Evolutionary conservation across 2,797 vertebrate species (phyloP), one percentile per base, ranked within the genome.

Genomic region (Squalus acanthias): DNA sequence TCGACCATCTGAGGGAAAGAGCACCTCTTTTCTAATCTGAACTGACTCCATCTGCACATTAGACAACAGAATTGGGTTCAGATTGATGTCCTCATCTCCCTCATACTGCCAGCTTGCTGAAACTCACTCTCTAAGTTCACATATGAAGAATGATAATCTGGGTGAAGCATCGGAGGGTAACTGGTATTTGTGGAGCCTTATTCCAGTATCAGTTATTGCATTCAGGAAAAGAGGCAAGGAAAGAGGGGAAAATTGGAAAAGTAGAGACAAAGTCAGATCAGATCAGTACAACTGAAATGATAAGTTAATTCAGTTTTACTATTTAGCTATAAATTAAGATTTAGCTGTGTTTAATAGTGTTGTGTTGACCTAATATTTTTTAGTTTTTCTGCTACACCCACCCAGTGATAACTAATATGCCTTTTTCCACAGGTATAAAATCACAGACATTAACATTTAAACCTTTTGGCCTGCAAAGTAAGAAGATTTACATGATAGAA

Each of bases 401-500:
- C 8, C 0, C 12, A 93, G 7, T 93, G 33, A 67, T 39, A n/a
- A 93, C n/a, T 2, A 17, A 20, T 92, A 12, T 89, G 7, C 60
- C 95, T 92, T 96, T 96, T 96, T 96, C 96, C n/a, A 33, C 96
- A 99, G 98, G 98, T 93, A 97, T 97, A 96, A 97, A 97, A 3
- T 98, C 97, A 4, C 89, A 97, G 65, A 92, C 65, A 1, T 96
- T 99, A 79, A 97, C 96, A 17, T 97, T 99, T 96, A 98, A 97
- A 96, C 97, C 98, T 0, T 98, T 98, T 97, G 97, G 97, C 57
- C 97, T 99, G 96, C 97, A 96, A 96, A 97, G 98, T 0, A 98
- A 97, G 26, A 98, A 97, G 96, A 98, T 97, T 6, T 99, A 99
- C 96, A 98, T 99, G 98, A 96, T 99, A 57, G 98, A 98, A 63